Conservation (phyloP, 1,140 invertebrate genomes). For the Drosophila guanche region DNA sequence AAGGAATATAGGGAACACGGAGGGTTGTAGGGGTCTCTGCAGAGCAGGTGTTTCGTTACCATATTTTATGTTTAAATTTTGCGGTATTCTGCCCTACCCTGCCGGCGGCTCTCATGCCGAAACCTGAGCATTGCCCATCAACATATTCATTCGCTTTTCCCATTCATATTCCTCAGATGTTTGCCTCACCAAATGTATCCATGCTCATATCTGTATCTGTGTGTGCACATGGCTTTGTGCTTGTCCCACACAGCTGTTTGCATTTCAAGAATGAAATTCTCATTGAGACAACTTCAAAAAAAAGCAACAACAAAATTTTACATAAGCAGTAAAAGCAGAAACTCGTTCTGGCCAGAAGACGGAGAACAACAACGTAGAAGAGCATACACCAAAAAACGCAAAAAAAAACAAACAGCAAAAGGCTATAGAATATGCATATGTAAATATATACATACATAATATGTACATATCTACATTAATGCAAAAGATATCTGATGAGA, state of each 20-base stretch:
- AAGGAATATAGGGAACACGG: background rate
- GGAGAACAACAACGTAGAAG: constrained; percentile 46
- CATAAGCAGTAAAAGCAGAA: constrained; percentile 25
- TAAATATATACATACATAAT: constrained; percentile 3
- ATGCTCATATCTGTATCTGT: constrained; percentile 10
- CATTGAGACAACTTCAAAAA: constrained; percentile 51
- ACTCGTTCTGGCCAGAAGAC: constrained; percentile 55
- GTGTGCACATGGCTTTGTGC: constrained; percentile 40
- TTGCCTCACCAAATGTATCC: constrained; percentile 24
- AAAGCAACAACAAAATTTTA: background rate
- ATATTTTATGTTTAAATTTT: constrained; percentile 75
- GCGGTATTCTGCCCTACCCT: constrained; percentile 28
- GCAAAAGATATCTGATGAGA: background rate
- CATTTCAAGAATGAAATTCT: constrained; percentile 79
- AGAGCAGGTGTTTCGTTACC: constrained; percentile 74
- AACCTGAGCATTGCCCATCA: constrained; percentile 32
- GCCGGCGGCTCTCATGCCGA: constrained; percentile 18
- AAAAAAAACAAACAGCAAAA: constrained; percentile 14
- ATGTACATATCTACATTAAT: background rate
- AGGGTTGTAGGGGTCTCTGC: too few species aligned
- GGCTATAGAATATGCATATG: background rate
- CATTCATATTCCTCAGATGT: constrained; percentile 67
- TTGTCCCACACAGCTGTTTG: constrained; percentile 70
- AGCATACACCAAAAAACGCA: constrained; percentile 38
- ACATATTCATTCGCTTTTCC: background rate